These are phyloP conservation scores for Xyrichtys novacula DNA, from an alignment of 2,797 vertebrate genomes.

Conservation along the genomic window DNA sequence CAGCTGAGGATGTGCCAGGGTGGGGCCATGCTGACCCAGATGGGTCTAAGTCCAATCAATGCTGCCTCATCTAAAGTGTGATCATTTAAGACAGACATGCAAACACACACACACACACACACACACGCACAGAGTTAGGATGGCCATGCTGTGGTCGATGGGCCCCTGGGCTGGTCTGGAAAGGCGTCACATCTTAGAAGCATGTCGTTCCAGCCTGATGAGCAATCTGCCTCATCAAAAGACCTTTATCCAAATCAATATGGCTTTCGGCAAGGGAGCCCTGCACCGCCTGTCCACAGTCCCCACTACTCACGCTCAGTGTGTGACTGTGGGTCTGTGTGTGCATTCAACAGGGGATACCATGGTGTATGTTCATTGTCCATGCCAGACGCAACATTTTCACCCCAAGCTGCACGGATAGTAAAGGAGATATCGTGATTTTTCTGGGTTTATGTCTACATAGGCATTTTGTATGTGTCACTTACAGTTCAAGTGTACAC, in stretches of 20 bases:
- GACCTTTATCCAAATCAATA: slow-evolving; percentile 86
- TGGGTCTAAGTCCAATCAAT: slow-evolving; percentile 76
- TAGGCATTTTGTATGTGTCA: slow-evolving; percentile 31
- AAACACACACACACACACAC: slow-evolving; percentile 20
- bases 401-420: slow-evolving; percentile 23
- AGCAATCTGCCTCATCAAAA: slow-evolving; percentile 87
- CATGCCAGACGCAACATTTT: slow-evolving; percentile 42
- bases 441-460: slow-evolving; percentile 19
- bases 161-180: slow-evolving; percentile 76
- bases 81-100: slow-evolving; percentile 66
- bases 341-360: slow-evolving; percentile 32
- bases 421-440: slow-evolving; percentile 6
- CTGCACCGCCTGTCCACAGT: slow-evolving; percentile 51
- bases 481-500: slow-evolving; percentile 35
- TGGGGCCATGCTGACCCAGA: slow-evolving; percentile 62
- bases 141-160: slow-evolving; percentile 74
- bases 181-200: slow-evolving; percentile 80
- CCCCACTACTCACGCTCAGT: slow-evolving; percentile 38
- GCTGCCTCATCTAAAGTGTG: slow-evolving; percentile 69
- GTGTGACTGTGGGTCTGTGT: slow-evolving; percentile 34
- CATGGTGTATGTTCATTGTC: slow-evolving; percentile 42
- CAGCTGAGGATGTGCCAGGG: slow-evolving; percentile 63
- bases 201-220: slow-evolving; percentile 86
- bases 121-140: slow-evolving; percentile 42
- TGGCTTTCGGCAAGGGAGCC: slow-evolving; percentile 74